These are phyloP conservation scores for Podiceps cristatus DNA, from an alignment of 2,113 vertebrate species.

Conservation along the genomic window DNA sequence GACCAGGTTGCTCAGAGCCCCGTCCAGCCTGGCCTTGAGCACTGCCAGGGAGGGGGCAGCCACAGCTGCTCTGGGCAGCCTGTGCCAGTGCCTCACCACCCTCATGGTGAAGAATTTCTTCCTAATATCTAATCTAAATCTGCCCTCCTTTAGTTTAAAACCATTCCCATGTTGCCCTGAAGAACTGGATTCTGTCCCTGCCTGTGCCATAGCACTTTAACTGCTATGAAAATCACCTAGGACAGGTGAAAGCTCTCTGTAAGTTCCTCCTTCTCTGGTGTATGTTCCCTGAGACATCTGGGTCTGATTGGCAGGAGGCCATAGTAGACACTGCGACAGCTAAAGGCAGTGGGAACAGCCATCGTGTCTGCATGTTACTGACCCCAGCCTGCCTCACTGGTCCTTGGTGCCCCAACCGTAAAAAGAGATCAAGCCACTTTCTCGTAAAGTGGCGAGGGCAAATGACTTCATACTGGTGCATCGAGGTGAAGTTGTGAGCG, in stretches of 20 bases:
- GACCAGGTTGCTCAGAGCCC: too few relatives aligned
- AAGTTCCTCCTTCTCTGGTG: not conserved
- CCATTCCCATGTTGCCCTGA: not conserved
- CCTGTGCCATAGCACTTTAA: not conserved
- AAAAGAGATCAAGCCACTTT: not conserved
- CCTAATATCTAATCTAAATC: too few relatives aligned
- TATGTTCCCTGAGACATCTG: not conserved
- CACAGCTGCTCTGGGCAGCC: too few relatives aligned
- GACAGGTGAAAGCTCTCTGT: not conserved
- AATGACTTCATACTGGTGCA: not conserved
- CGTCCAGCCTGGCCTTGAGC: too few relatives aligned
- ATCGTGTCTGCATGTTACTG: accelerated
- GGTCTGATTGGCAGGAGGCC: not conserved
- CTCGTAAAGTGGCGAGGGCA: accelerated
- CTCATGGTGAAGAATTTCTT: too few relatives aligned
- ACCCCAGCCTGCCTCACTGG: not conserved
- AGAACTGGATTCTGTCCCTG: not conserved
- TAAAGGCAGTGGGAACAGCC: not conserved
- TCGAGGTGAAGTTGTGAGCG: not conserved
- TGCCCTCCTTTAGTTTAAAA: too few relatives aligned
- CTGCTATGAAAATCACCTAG: not conserved
- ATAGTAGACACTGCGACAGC: accelerated
- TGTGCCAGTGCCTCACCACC: too few relatives aligned
- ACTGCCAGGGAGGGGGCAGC: too few relatives aligned
- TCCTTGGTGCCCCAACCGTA: too few relatives aligned